Percentiles rank a stretch among this genome's conserved stretches.
Conservation (phyloP, 1,140 invertebrate genomes). For the Ephestia elutella region DNA sequence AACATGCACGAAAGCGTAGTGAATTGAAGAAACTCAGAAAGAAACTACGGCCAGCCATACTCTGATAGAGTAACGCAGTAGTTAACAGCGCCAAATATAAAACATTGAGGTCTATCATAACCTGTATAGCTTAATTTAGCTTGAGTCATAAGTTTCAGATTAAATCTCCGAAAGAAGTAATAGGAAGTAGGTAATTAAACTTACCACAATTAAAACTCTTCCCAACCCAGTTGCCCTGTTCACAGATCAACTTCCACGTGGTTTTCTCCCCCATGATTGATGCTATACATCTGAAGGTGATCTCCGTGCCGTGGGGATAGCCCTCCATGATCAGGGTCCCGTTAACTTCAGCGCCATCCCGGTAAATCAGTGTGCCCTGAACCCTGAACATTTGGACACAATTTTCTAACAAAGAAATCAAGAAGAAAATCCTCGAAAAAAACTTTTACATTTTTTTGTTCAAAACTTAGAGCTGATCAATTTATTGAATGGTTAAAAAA, state of each 20-base stretch:
- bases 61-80: too few relatives aligned
- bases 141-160: neutral
- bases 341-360: constrained; percentile 74
- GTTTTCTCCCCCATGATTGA: constrained; percentile 85
- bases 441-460: neutral
- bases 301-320: constrained; percentile 86
- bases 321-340: constrained; percentile 54
- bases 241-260: constrained; percentile 88
- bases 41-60: too few relatives aligned
- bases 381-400: constrained; percentile 62
- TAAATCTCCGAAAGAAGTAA: too few relatives aligned
- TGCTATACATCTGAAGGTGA: constrained; percentile 86
- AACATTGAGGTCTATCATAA: too few relatives aligned
- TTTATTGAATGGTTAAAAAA: neutral
- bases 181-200: constrained; percentile 15
- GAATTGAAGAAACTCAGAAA: too few relatives aligned
- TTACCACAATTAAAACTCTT: constrained; percentile 80
- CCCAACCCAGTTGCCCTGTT: constrained; percentile 88
- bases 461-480: neutral
- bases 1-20: too few relatives aligned
- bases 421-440: neutral
- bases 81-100: too few relatives aligned
- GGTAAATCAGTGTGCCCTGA: constrained; percentile 80
- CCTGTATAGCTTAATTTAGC: too few relatives aligned
- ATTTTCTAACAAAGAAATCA: constrained; percentile 7